Evolutionary conservation across 1,140 invertebrate genomes (phyloP), one percentile per base, ranked within the genome.

Genomic region (Diploscapter pachys): DNA sequence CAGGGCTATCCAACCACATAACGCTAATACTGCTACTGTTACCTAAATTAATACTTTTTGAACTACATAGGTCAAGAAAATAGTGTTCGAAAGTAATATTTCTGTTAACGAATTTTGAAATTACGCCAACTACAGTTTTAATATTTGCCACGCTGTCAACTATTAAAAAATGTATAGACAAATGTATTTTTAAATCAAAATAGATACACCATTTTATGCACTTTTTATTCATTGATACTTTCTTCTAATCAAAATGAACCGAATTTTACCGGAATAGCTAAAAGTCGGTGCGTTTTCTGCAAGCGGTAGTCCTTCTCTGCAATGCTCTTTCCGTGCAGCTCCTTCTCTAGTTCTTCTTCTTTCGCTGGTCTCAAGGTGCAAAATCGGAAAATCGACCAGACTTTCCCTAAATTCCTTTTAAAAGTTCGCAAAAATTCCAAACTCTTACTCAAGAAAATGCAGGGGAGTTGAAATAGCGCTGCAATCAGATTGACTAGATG

Each of bases 401-500:
- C 50, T 63, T 76, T 65, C 2, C 50, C 74, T 76, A 31, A 65
- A 63, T 59, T n/a, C 11, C n/a, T 9, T 8, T 48, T 63, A 56
- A 4, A 59, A 11, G 57, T n/a, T 6, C 11, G 5, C 51, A 13
- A 31, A 49, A 68, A 70, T 57, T 62, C 1, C 48, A 56, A 52
- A 48, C 6, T 65, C 49, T 67, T 66, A 68, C 74, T 61, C 13
- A 76, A 61, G n/a, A 76, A 8, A 13, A 76, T 51, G 51, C 74
- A 75, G 55, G 74, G 74, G 13, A 71, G 65, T 48, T 76, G 59
- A 8, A 76, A 11, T 11, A 77, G 63, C 50, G 75, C 76, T 53
- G 74, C 73, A 6, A 76, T 77, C 5, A 76, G 74, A 61, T 76
- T 76, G 4, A 73, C 65, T n/a, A 76, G 73, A 67, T 76, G 72